These are phyloP conservation scores for Macrobrachium nipponense DNA, from an alignment of 1,140 invertebrate species.

Conservation along the genomic window DNA sequence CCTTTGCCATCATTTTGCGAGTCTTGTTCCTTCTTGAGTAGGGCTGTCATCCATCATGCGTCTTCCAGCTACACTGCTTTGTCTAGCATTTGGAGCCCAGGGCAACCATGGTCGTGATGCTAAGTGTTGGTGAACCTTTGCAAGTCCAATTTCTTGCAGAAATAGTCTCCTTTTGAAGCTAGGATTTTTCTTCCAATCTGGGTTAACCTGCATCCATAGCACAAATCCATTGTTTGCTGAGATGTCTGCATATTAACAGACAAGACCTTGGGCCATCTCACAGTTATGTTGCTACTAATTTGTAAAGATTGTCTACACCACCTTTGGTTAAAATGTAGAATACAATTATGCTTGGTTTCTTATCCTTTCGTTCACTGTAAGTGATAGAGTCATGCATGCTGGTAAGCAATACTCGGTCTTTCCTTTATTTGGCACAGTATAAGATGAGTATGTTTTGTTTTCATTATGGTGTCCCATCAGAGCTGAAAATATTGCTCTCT, in stretches of 20 bases:
- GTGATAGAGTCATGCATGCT: neutral
- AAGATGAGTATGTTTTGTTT: neutral
- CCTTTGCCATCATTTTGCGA: neutral
- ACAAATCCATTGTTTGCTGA: neutral
- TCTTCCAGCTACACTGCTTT: neutral
- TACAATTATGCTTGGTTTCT: neutral
- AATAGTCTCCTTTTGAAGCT: neutral
- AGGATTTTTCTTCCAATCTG: neutral
- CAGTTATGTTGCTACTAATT: conserved; percentile 11
- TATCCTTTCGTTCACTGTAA: neutral
- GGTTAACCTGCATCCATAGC: neutral
- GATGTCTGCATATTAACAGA: neutral
- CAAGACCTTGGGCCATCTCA: neutral
- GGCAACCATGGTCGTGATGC: neutral
- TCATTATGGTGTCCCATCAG: neutral
- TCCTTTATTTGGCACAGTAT: too few species aligned
- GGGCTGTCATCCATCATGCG: neutral
- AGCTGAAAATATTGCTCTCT: neutral
- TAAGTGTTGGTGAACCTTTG: neutral
- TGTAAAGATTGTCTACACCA: conserved; percentile 18
- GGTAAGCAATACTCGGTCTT: neutral
- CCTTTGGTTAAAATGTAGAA: neutral
- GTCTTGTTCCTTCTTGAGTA: too few species aligned
- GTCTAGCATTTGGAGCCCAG: neutral
- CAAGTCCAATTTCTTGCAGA: conserved; percentile 1